Evolutionary conservation across 1,140 invertebrate species (phyloP).

Genomic region (Oryzaephilus surinamensis): DNA sequence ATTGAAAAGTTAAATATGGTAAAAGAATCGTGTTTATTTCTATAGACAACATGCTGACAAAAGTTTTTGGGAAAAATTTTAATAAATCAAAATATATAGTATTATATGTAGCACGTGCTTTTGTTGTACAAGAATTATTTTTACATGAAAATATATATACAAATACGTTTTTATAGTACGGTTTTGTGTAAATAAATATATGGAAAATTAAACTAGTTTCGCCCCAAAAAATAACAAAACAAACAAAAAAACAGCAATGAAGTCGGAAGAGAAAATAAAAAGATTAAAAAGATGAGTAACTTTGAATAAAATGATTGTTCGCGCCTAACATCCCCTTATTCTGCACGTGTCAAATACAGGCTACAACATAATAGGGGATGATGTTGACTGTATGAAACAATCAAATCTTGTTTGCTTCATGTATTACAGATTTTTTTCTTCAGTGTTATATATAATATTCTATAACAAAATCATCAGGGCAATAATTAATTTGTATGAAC

Average conservation of each 20-base stretch:
- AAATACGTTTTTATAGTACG: background rate
- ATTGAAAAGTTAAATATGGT: too few species aligned
- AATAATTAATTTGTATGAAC: too few species aligned
- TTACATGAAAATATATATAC: background rate
- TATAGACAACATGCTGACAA: too few species aligned
- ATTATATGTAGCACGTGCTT: too few species aligned
- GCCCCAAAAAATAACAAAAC: conserved; percentile 15
- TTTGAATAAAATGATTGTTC: conserved; percentile 18
- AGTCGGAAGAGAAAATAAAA: conserved; percentile 20
- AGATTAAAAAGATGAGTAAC: conserved; percentile 22
- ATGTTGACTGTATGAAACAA: conserved; percentile 9
- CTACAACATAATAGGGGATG: conserved; percentile 18
- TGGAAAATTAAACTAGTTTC: background rate
- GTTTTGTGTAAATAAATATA: background rate
- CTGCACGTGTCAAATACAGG: conserved; percentile 19
- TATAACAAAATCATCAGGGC: too few species aligned
- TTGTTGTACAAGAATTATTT: background rate
- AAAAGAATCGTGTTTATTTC: too few species aligned
- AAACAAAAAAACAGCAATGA: conserved; percentile 10
- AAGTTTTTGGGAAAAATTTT: too few species aligned
- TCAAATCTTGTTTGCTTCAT: conserved; percentile 22
- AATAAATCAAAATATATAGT: too few species aligned
- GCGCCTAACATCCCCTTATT: conserved; percentile 11
- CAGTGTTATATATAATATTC: too few species aligned
- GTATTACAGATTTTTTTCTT: conserved; percentile 20